phyloP scores from a whole-genome alignment of 2,797 vertebrate species.

The Platyrinchus mystaceus region DNA sequence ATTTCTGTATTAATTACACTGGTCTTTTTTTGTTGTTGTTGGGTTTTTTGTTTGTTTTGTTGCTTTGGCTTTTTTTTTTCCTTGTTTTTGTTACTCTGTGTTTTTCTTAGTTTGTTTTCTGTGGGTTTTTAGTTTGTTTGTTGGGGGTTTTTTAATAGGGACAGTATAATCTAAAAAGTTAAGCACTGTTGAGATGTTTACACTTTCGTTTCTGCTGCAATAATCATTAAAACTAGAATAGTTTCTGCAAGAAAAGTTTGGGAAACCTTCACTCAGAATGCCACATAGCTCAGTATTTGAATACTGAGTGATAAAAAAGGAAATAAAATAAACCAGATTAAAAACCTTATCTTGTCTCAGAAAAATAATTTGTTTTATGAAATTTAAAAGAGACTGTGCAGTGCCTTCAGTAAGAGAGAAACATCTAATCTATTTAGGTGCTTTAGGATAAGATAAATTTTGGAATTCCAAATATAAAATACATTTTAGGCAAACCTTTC shows the following conservation, averaged over 20 bases:
- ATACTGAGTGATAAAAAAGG: not conserved
- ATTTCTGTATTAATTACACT: not conserved
- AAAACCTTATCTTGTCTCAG: not conserved
- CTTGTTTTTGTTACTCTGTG: fast-evolving
- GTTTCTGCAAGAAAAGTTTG: not conserved
- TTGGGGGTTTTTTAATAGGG: fast-evolving
- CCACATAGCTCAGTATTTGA: not conserved
- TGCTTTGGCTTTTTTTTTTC: not conserved
- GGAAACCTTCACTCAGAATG: not conserved
- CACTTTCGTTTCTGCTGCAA: not conserved
- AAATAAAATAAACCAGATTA: not conserved
- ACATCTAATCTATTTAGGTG: not conserved
- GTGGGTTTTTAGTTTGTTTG: not conserved
- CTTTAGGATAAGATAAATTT: not conserved
- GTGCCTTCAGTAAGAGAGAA: not conserved
- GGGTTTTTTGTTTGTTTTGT: fast-evolving
- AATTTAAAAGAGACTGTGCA: not conserved
- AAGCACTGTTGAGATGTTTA: not conserved
- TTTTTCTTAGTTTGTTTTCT: fast-evolving
- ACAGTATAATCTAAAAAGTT: not conserved
- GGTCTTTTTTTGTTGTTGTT: too few relatives aligned
- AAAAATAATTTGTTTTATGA: not conserved
- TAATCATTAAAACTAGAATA: not conserved
- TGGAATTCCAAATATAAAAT: not conserved
- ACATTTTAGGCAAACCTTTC: not conserved